phyloP scores from a whole-genome alignment of 2,797 vertebrate species.

The Sebastes ruberrimus region DNA sequence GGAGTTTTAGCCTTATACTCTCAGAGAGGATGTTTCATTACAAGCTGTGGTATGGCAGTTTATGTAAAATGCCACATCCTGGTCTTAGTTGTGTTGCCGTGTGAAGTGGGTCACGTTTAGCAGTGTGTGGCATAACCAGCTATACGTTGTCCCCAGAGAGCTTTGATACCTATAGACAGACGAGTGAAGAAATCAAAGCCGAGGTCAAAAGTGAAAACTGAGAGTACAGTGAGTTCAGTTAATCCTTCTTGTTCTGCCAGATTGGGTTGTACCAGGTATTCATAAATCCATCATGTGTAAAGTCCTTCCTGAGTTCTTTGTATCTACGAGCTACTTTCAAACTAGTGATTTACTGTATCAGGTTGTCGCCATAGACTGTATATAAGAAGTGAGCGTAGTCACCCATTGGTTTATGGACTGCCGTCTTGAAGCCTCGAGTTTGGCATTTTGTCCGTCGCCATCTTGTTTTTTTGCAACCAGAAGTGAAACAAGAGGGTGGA shows the following conservation, averaged over 20 bases:
- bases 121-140: background rate
- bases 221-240: background rate
- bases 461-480: no score
- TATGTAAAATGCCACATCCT: constrained; percentile 40
- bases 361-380: background rate
- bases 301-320: background rate
- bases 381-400: no score
- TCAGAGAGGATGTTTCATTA: constrained; percentile 1
- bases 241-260: background rate
- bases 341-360: background rate
- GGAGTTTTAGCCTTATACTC: background rate
- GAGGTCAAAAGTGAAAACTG: constrained; percentile 15
- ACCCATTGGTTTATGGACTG: no score
- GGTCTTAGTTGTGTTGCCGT: constrained; percentile 28
- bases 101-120: constrained; percentile 51
- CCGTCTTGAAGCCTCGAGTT: no score
- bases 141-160: constrained; percentile 7
- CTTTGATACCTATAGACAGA: constrained; percentile 3
- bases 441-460: no score
- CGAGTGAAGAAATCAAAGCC: constrained; percentile 10
- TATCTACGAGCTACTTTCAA: background rate
- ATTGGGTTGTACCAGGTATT: background rate
- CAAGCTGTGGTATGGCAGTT: constrained; percentile 5
- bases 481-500: no score
- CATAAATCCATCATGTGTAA: background rate